These are phyloP conservation scores for Rhagonycha lutea DNA, from an alignment of 2,888 invertebrate species.

Conservation along the genomic window DNA sequence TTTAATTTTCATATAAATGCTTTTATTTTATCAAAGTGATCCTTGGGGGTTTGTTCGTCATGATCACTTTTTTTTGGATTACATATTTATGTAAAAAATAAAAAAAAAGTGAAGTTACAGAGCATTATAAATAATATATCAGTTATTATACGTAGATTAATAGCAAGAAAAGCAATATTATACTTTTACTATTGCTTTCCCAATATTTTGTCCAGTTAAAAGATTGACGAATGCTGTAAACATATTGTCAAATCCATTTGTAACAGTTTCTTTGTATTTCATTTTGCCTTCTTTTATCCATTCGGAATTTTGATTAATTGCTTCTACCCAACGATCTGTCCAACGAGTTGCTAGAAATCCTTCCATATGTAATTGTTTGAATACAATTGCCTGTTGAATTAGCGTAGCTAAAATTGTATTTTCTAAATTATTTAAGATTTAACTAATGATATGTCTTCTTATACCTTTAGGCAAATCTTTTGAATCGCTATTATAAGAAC, in stretches of 20 bases:
- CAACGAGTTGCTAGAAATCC: conserved; percentile 64
- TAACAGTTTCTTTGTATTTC: conserved; percentile 69
- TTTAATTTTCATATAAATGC: too few species aligned
- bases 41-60: too few species aligned
- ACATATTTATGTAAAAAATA: too few species aligned
- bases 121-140: too few species aligned
- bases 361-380: conserved; percentile 64
- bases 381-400: conserved; percentile 61
- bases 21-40: too few species aligned
- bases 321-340: conserved; percentile 63
- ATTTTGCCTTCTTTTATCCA: conserved; percentile 70
- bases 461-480: conserved; percentile 28
- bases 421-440: neutral
- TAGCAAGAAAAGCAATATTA: conserved; percentile 1
- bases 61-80: too few species aligned
- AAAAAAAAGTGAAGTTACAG: too few species aligned
- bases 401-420: conserved; percentile 48
- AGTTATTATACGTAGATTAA: too few species aligned
- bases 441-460: neutral
- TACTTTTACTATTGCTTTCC: conserved; percentile 71
- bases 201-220: conserved; percentile 65
- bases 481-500: conserved; percentile 62
- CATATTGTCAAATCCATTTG: conserved; percentile 69
- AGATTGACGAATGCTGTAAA: conserved; percentile 70
- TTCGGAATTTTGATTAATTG: conserved; percentile 62